These are phyloP conservation scores for Hirtodrosophila duncani DNA, from an alignment of 2,888 invertebrate genomes.

Conservation along the genomic window DNA sequence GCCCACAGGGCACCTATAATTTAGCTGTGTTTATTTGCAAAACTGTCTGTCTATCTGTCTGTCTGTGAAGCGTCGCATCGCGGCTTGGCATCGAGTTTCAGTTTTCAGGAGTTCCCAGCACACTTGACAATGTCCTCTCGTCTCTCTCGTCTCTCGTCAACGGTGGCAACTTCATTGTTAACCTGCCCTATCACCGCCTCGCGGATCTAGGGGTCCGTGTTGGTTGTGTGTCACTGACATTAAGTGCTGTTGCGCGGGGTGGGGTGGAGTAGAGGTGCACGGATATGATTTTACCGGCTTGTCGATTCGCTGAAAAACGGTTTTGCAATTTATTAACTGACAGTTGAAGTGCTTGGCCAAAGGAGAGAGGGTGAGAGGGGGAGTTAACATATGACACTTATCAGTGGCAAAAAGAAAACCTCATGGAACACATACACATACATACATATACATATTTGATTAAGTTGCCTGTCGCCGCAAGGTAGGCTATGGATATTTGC, in stretches of 20 bases:
- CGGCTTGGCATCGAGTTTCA: conserved; percentile 39
- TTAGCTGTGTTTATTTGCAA: conserved; percentile 70
- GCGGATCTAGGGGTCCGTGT: conserved; percentile 4
- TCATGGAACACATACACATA: background rate
- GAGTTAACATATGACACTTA: conserved; percentile 53
- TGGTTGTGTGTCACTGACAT: conserved; percentile 49
- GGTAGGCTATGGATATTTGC: conserved; percentile 56
- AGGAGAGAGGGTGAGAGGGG: background rate
- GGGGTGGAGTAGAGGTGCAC: conserved; percentile 3
- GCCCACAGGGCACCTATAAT: conserved; percentile 66
- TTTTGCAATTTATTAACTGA: conserved; percentile 66
- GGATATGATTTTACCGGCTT: conserved; percentile 21
- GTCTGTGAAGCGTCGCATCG: conserved; percentile 50
- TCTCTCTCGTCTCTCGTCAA: conserved; percentile 64
- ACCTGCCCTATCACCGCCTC: conserved; percentile 20
- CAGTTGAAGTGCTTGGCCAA: conserved; percentile 46
- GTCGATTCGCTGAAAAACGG: conserved; percentile 62
- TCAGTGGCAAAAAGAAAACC: conserved; percentile 17
- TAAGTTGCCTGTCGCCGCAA: conserved; percentile 43
- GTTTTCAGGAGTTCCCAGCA: conserved; percentile 26
- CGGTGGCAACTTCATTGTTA: conserved; percentile 62
- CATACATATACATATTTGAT: conserved; percentile 50
- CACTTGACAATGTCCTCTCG: too few relatives aligned
- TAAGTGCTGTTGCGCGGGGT: conserved; percentile 55
- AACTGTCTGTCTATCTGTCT: too few relatives aligned